A percentile compares a stretch with the other conserved stretches of the same genome.
Evolutionary conservation across 2,113 vertebrate genomes (phyloP).

Genomic region (Toxotes chatareus): DNA sequence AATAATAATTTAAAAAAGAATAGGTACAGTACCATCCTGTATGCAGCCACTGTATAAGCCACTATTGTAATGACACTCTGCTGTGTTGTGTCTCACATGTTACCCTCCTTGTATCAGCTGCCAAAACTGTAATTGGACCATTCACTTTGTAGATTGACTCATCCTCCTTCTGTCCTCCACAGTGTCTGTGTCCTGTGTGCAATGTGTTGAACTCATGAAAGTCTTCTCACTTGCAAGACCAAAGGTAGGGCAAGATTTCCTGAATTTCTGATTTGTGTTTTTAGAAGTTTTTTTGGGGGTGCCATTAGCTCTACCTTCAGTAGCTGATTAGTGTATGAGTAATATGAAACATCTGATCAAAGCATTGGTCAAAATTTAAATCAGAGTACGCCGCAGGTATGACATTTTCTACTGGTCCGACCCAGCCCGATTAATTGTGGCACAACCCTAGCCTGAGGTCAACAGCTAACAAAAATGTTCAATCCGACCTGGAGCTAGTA

Average conservation of each 20-base stretch:
- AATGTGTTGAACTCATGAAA: conserved; percentile 9
- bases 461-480: background rate
- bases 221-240: background rate
- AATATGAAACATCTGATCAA: conserved; percentile 3
- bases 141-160: conserved; percentile 32
- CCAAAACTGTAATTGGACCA: conserved; percentile 28
- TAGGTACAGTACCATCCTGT: background rate
- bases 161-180: background rate
- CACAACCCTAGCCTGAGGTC: background rate
- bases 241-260: conserved; percentile 10
- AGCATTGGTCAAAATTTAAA: background rate
- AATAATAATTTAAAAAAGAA: background rate
- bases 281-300: background rate
- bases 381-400: background rate
- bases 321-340: background rate
- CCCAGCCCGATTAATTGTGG: background rate
- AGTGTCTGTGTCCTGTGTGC: conserved; percentile 9
- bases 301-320: background rate
- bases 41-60: background rate
- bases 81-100: conserved; percentile 9
- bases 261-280: conserved; percentile 3
- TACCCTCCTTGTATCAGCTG: conserved; percentile 41
- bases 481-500: background rate
- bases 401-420: background rate
- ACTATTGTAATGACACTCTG: background rate